Conservation (phyloP, 1,140 invertebrate species). For the Maniola jurtina region DNA sequence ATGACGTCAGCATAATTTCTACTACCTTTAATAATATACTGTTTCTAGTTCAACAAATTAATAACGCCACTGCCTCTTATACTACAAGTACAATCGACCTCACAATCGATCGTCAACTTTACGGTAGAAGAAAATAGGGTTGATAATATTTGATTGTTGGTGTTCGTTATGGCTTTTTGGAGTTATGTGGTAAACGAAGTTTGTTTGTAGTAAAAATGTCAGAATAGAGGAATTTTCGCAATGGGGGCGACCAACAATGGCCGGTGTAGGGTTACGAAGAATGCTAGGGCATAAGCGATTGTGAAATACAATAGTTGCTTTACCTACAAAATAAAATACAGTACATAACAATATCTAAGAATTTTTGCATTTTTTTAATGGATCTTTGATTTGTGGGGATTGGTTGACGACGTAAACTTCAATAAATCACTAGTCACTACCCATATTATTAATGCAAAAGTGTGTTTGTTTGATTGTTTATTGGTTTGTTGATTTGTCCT, state of each 20-base stretch:
- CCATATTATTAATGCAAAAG: too few species aligned
- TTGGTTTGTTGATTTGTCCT: too few species aligned
- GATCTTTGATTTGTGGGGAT: neutral
- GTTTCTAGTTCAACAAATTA: constrained; percentile 28
- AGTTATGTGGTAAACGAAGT: constrained; percentile 10
- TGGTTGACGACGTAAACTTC: neutral
- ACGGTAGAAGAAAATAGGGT: neutral
- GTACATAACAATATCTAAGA: neutral
- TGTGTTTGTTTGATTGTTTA: too few species aligned
- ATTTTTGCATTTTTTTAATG: neutral
- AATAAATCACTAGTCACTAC: too few species aligned
- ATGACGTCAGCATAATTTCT: constrained; percentile 30
- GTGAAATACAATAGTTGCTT: constrained; percentile 21
- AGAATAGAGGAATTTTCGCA: constrained; percentile 38
- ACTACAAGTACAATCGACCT: neutral
- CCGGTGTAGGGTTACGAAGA: constrained; percentile 31
- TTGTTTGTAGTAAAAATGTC: constrained; percentile 34
- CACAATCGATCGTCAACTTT: constrained; percentile 5
- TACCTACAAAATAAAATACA: constrained; percentile 3
- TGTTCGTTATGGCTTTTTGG: constrained; percentile 4
- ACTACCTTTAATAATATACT: constrained; percentile 20
- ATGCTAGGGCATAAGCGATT: constrained; percentile 25
- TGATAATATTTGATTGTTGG: neutral
- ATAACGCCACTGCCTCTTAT: neutral
- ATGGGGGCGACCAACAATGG: constrained; percentile 36